Evolutionary conservation across 2,113 vertebrate species (phyloP), one percentile per base, ranked within the genome.

Genomic region (Eurypyga helias): DNA sequence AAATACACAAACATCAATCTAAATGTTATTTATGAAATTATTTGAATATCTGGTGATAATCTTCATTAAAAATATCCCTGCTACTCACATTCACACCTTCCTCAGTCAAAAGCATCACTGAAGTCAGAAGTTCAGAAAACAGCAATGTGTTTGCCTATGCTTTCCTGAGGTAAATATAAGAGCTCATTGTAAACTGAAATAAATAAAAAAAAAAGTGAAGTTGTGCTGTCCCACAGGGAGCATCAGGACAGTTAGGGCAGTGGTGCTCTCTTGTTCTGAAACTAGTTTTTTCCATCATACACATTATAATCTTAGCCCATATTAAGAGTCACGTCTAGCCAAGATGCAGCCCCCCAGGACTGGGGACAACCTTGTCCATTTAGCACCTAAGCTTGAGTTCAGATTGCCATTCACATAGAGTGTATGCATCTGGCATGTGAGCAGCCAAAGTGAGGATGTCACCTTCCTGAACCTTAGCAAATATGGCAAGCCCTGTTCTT

Each of bases 341-440:
- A 66, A 72, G 86, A 71, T 0, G 0, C 15, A 72, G 20, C 2
- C 11, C 36, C 8, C 1, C 17, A 46, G 6, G 3, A 29, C 3
- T 4, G 10, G 24, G 34, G 17, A 78, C n/a, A 58, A 25, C 28
- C 13, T 62, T 65, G 28, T 20, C 10, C 21, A 36, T 69, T 67
- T 20, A 45, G 5, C 21, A 45, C 16, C 4, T n/a, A 3, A 58
- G 29, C 9, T 78, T 20, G 57, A 7, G 20, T 61, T 81, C 60
- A 17, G 7, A 4, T 15, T n/a, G 25, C 15, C 15, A 11, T 66
- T 88, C 24, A 20, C 17, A 14, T 5, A 1, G 49, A 64, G 8
- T 8, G 6, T 4, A 13, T 19, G 13, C 17, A 25, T 61, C 34
- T 0, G 1, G 19, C 28, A 89, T 0, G 0, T 24, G 7, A 67